A percentile compares a stretch with the other conserved stretches of the same genome.
Conservation (phyloP, 2,888 invertebrate species). For the Heliconius charithonia region DNA sequence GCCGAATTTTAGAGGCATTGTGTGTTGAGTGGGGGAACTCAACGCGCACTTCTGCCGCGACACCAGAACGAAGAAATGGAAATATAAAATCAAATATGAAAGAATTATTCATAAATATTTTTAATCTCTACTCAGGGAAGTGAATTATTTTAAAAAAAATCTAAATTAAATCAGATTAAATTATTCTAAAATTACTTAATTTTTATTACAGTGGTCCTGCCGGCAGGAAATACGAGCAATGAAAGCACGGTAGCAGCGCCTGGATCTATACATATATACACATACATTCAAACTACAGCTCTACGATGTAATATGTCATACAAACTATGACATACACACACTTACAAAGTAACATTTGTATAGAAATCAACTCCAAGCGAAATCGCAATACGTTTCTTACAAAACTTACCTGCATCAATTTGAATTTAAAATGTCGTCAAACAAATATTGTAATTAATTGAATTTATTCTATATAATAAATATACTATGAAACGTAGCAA, state of each 20-base stretch:
- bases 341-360: background rate
- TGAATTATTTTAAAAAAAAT: too few species aligned
- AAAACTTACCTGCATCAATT: background rate
- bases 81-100: too few species aligned
- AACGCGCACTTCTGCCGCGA: too few species aligned
- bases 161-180: too few species aligned
- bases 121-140: too few species aligned
- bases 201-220: background rate
- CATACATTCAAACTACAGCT: background rate
- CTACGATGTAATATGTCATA: background rate
- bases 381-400: background rate
- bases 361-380: background rate
- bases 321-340: background rate
- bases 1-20: too few species aligned
- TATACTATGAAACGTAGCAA: slow-evolving; percentile 18
- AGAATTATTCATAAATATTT: too few species aligned
- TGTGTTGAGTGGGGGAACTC: too few species aligned
- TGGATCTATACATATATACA: background rate
- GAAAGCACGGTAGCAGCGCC: slow-evolving; percentile 11
- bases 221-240: background rate
- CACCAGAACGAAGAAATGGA: too few species aligned
- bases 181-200: background rate
- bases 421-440: slow-evolving; percentile 7
- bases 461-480: slow-evolving; percentile 5
- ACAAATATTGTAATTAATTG: background rate